Evolutionary conservation across 2,113 vertebrate species (phyloP).

Genomic region (Eurystomus gularis): DNA sequence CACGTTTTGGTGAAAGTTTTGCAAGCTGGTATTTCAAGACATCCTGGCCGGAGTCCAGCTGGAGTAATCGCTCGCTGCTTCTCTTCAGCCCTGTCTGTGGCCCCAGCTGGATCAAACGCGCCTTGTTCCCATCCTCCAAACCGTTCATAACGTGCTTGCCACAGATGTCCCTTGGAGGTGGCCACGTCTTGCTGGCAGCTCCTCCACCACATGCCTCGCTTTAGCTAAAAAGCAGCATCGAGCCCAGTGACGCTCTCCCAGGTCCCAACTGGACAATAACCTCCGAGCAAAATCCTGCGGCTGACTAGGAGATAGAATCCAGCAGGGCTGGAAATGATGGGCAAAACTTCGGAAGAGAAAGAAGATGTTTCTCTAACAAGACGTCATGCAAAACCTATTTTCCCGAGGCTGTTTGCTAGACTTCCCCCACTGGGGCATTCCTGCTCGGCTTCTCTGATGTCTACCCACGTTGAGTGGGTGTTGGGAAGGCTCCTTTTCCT

Average conservation of each 20-base stretch:
- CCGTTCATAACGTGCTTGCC: rapidly evolving
- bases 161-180: rapidly evolving
- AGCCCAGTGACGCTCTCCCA: background rate
- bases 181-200: background rate
- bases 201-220: rapidly evolving
- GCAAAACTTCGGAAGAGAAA: background rate
- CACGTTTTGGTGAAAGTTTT: slow-evolving; percentile 59
- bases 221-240: rapidly evolving
- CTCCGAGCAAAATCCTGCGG: background rate
- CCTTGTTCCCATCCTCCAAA: background rate
- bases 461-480: rapidly evolving
- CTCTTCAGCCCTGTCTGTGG: background rate
- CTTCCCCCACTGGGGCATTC: background rate
- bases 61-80: background rate
- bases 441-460: background rate
- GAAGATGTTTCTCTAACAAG: background rate
- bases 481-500: background rate
- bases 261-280: background rate
- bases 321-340: background rate
- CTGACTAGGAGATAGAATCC: rapidly evolving
- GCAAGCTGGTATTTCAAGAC: slow-evolving; percentile 52
- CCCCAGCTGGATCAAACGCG: background rate
- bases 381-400: rapidly evolving
- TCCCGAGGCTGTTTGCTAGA: background rate
- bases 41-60: slow-evolving; percentile 19